These are phyloP conservation scores for Pampusana beccarii DNA, from an alignment of 2,113 vertebrate species.

Conservation along the genomic window DNA sequence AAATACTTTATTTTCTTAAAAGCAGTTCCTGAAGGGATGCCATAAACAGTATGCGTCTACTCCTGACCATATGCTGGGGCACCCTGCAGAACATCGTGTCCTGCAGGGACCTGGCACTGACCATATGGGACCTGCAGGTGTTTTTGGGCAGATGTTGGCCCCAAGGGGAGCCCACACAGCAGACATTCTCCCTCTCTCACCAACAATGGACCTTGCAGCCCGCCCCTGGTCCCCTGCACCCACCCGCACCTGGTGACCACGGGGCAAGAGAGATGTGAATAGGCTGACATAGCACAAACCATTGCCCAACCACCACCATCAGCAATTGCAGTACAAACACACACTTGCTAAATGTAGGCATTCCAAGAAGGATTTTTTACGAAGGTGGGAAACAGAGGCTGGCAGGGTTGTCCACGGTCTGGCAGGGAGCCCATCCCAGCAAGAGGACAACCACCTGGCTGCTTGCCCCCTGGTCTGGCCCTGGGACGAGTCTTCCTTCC, in stretches of 20 bases:
- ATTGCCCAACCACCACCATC: neutral
- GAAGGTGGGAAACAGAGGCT: neutral
- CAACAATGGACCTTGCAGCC: neutral
- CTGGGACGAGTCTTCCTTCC: neutral
- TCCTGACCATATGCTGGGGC: accelerated
- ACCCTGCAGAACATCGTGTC: neutral
- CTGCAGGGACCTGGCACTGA: accelerated
- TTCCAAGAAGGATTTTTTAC: neutral
- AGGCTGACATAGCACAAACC: neutral
- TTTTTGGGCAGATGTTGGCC: neutral
- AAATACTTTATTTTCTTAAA: neutral
- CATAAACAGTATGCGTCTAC: too few relatives aligned
- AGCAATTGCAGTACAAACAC: neutral
- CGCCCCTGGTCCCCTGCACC: accelerated
- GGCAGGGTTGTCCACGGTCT: neutral
- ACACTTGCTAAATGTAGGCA: neutral
- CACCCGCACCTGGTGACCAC: accelerated
- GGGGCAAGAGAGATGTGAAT: accelerated
- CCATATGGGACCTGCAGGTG: accelerated
- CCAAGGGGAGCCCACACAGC: too few relatives aligned
- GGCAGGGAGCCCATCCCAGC: neutral
- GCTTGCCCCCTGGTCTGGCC: neutral
- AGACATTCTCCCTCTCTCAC: too few relatives aligned
- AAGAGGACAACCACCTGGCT: neutral
- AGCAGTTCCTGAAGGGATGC: too few relatives aligned